phyloP scores from a whole-genome alignment of 2,888 invertebrate species.

The Germaria angustata region DNA sequence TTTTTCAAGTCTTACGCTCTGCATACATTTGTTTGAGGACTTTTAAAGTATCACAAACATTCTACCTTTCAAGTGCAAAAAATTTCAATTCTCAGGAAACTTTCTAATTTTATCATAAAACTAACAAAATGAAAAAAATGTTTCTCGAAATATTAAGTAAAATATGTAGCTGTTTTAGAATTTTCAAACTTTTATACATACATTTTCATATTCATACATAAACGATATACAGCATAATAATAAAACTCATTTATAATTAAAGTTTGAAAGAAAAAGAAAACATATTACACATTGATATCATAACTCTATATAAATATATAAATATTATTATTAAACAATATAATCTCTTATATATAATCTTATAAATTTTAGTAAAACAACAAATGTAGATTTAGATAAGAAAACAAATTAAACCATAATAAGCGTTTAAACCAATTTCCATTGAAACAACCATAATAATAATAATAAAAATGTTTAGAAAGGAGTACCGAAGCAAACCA shows the following conservation, averaged over 20 bases:
- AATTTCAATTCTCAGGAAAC: neutral
- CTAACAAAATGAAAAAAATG: neutral
- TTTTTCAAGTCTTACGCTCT: neutral
- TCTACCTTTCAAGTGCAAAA: neutral
- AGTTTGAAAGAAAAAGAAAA: neutral
- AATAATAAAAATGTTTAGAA: neutral
- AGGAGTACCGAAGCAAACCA: too few species aligned
- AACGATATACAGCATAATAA: neutral
- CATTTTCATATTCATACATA: constrained; percentile 31
- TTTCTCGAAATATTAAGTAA: neutral
- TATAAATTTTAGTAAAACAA: constrained; percentile 48
- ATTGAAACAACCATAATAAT: constrained; percentile 14
- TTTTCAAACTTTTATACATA: constrained; percentile 27
- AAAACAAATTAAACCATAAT: constrained; percentile 19
- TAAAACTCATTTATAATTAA: constrained; percentile 27
- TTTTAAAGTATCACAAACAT: neutral
- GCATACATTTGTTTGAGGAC: neutral
- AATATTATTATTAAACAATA: constrained; percentile 54
- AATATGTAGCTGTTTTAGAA: constrained; percentile 39
- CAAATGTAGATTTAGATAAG: constrained; percentile 44
- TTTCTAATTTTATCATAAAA: neutral
- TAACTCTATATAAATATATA: constrained; percentile 62
- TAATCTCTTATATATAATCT: constrained; percentile 66
- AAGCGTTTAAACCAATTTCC: constrained; percentile 45
- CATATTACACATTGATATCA: constrained; percentile 49